Evolutionary conservation across 2,113 vertebrate species (phyloP).

Genomic region (Protomyctophum bolini): DNA sequence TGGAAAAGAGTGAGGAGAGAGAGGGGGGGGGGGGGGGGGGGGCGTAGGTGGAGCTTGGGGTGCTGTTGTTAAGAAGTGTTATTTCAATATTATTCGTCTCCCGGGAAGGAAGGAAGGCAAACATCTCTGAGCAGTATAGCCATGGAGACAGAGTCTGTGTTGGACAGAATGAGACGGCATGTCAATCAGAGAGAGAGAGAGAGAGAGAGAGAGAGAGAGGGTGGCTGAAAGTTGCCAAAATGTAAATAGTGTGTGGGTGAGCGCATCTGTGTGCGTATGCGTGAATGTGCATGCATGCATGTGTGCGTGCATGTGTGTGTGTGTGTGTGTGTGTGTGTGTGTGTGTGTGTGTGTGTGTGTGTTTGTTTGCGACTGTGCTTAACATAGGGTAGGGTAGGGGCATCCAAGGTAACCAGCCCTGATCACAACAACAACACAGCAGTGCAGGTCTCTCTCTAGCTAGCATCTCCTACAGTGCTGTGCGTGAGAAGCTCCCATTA

Average conservation of each 20-base stretch:
- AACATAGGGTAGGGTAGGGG: neutral
- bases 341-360: slow-evolving; percentile 10
- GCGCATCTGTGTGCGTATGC: neutral
- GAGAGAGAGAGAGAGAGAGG: too few species aligned
- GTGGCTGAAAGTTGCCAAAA: slow-evolving; percentile 13
- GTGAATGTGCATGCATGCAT: neutral
- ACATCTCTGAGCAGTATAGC: slow-evolving; percentile 65
- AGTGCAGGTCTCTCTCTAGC: too few species aligned
- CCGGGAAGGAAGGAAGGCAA: slow-evolving; percentile 19
- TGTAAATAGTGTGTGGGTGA: slow-evolving; percentile 47
- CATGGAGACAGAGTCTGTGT: slow-evolving; percentile 60
- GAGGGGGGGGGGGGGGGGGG: neutral
- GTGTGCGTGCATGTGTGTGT: slow-evolving; percentile 2
- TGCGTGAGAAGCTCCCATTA: too few species aligned
- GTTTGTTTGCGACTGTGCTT: neutral
- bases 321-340: neutral
- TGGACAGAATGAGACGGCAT: slow-evolving; percentile 55
- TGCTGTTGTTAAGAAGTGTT: slow-evolving; percentile 53
- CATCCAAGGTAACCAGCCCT: too few species aligned
- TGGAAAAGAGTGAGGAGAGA: slow-evolving; percentile 3
- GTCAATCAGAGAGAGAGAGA: slow-evolving; percentile 50
- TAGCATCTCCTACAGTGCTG: too few species aligned
- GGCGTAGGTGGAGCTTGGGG: too few species aligned
- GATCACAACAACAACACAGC: too few species aligned
- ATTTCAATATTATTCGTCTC: slow-evolving; percentile 72